These are phyloP conservation scores for Sarcophaga caerulescens DNA, from an alignment of 2,888 invertebrate species.

Conservation along the genomic window DNA sequence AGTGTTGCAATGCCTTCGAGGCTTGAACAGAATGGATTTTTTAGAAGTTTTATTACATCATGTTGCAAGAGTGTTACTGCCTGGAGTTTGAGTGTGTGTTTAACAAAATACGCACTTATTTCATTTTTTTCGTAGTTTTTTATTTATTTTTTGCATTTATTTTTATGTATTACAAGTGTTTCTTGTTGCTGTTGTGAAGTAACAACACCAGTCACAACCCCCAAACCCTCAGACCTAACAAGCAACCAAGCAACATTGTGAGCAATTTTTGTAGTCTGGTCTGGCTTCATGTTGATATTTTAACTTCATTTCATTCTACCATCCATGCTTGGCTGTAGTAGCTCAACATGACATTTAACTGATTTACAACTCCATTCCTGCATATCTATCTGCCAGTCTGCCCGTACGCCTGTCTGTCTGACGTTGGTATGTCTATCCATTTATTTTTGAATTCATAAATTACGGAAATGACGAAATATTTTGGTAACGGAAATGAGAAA, in stretches of 20 bases:
- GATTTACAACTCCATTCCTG: constrained; percentile 37
- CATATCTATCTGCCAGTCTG: not conserved
- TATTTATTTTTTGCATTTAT: not conserved
- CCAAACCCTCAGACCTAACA: not conserved
- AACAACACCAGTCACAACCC: not conserved
- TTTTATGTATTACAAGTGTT: constrained; percentile 10
- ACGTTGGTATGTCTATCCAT: constrained; percentile 11
- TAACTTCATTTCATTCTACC: constrained; percentile 38
- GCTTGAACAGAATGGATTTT: constrained; percentile 30
- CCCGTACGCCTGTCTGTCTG: not conserved
- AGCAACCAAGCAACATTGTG: not conserved
- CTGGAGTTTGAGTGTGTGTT: constrained; percentile 20
- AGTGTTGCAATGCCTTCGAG: constrained; percentile 32
- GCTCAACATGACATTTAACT: constrained; percentile 38
- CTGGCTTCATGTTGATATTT: constrained; percentile 47
- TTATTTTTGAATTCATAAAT: constrained; percentile 48
- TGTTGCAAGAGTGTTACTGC: constrained; percentile 1
- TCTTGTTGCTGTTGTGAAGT: not conserved
- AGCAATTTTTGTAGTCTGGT: constrained; percentile 32
- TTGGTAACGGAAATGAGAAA: constrained; percentile 73
- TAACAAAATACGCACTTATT: constrained; percentile 41
- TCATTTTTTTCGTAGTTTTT: not conserved
- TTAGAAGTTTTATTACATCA: constrained; percentile 46
- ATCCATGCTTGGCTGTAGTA: not conserved
- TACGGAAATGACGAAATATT: constrained; percentile 74